phyloP scores from a whole-genome alignment of 2,888 invertebrate species.

The Hydroisotoma schaefferi region DNA sequence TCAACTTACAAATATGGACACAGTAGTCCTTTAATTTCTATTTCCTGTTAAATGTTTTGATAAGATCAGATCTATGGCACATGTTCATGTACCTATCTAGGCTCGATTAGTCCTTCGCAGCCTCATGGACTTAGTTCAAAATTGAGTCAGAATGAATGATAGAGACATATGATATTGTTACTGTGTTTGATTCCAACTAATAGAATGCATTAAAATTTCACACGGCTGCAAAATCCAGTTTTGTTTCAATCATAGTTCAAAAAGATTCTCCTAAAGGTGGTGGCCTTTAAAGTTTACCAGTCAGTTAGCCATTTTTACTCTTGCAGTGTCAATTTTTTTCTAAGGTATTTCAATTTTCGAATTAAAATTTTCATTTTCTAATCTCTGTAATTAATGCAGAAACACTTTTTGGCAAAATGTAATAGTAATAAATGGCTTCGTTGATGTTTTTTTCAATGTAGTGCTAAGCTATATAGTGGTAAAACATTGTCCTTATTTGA shows the following conservation, averaged over 20 bases:
- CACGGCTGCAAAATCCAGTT: slow-evolving; percentile 60
- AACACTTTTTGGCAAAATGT: too few species aligned
- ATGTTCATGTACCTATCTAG: slow-evolving; percentile 38
- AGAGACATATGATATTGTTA: too few species aligned
- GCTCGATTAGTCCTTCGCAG: slow-evolving; percentile 51
- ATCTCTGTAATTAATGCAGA: too few species aligned
- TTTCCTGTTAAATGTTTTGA: not conserved
- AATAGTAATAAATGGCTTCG: slow-evolving; percentile 2
- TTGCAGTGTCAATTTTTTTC: too few species aligned
- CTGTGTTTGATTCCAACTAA: too few species aligned
- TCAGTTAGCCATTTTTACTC: not conserved
- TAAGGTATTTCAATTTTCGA: too few species aligned
- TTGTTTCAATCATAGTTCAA: too few species aligned
- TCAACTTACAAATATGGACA: not conserved
- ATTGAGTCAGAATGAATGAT: slow-evolving; percentile 3
- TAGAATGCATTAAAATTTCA: too few species aligned
- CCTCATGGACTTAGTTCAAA: slow-evolving; percentile 51
- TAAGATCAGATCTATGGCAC: slow-evolving; percentile 47
- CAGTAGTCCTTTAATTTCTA: not conserved
- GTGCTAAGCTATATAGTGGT: too few species aligned
- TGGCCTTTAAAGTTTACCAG: slow-evolving; percentile 23
- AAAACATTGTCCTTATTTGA: not conserved
- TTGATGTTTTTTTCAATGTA: slow-evolving; percentile 1
- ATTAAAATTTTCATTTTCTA: too few species aligned
- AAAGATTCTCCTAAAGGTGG: slow-evolving; percentile 40